phyloP scores from a whole-genome alignment of 1,140 invertebrate species.

The Drosophila punjabiensis region DNA sequence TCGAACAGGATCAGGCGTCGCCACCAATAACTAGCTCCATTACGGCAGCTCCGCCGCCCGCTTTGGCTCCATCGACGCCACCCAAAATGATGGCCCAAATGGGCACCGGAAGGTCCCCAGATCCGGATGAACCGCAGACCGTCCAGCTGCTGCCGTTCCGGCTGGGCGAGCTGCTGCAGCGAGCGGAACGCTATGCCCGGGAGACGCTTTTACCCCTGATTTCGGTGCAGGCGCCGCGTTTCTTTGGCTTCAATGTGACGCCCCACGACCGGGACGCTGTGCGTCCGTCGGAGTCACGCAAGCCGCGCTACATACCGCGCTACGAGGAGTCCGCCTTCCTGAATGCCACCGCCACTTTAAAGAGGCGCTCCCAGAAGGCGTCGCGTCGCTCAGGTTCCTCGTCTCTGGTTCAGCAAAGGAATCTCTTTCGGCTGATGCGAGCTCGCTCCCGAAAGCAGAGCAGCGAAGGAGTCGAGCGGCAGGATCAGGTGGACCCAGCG shows the following conservation, averaged over 20 bases:
- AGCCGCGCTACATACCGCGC: slow-evolving; percentile 82
- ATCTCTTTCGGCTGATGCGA: slow-evolving; percentile 70
- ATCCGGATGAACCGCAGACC: slow-evolving; percentile 86
- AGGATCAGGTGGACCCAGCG: background rate
- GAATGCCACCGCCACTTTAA: slow-evolving; percentile 24
- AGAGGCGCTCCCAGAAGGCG: slow-evolving; percentile 4
- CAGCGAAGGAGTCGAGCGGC: background rate
- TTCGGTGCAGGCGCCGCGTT: slow-evolving; percentile 90
- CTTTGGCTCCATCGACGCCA: background rate
- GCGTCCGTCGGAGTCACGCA: slow-evolving; percentile 51
- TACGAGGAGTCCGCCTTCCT: slow-evolving; percentile 74
- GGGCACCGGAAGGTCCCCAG: slow-evolving; percentile 21
- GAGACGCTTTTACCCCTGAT: slow-evolving; percentile 91
- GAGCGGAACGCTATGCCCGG: slow-evolving; percentile 92
- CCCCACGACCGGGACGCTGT: slow-evolving; percentile 41
- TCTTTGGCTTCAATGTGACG: slow-evolving; percentile 86
- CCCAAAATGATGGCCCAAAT: slow-evolving; percentile 65
- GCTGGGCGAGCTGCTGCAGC: slow-evolving; percentile 91
- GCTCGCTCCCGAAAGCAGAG: slow-evolving; percentile 49
- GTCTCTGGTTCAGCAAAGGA: slow-evolving; percentile 51
- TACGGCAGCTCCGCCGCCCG: background rate
- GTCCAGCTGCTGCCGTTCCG: slow-evolving; percentile 92
- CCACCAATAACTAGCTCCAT: background rate
- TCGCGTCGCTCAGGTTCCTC: slow-evolving; percentile 25
- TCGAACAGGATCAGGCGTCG: background rate